These are phyloP conservation scores for Urocynchramus pylzowi DNA, from an alignment of 2,113 vertebrate genomes.

Conservation along the genomic window DNA sequence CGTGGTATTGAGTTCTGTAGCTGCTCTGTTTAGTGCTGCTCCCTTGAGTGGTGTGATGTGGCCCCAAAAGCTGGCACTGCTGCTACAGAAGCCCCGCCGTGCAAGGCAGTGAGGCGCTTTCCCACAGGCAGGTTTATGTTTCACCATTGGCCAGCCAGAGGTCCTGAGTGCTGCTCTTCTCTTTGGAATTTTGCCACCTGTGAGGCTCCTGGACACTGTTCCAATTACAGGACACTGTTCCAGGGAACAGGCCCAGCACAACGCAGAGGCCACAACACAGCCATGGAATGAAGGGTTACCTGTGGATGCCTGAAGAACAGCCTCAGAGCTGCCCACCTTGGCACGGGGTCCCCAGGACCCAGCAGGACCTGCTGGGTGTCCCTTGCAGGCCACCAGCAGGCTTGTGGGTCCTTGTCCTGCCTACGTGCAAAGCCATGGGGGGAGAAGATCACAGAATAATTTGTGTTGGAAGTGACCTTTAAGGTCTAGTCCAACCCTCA, in stretches of 20 bases:
- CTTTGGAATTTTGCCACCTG: background rate
- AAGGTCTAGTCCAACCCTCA: background rate
- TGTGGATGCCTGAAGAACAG: background rate
- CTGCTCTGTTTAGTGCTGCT: background rate
- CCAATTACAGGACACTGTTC: background rate
- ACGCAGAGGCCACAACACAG: rapidly evolving
- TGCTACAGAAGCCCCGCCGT: rapidly evolving
- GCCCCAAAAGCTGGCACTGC: background rate
- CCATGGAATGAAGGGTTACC: background rate
- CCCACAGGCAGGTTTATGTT: background rate
- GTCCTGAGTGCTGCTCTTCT: background rate
- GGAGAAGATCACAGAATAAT: background rate
- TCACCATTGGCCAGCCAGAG: background rate
- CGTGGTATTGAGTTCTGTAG: background rate
- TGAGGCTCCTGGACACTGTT: background rate
- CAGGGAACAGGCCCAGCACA: background rate
- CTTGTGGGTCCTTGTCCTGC: background rate
- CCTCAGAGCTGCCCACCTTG: background rate
- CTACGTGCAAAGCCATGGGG: background rate
- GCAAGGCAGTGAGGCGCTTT: rapidly evolving
- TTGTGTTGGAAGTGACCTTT: background rate
- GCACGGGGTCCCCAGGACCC: rapidly evolving
- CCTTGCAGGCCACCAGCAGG: background rate
- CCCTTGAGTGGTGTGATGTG: background rate
- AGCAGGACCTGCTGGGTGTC: background rate